Conservation (phyloP, 2,888 invertebrate species). For the Lasioglossum lativentre region DNA sequence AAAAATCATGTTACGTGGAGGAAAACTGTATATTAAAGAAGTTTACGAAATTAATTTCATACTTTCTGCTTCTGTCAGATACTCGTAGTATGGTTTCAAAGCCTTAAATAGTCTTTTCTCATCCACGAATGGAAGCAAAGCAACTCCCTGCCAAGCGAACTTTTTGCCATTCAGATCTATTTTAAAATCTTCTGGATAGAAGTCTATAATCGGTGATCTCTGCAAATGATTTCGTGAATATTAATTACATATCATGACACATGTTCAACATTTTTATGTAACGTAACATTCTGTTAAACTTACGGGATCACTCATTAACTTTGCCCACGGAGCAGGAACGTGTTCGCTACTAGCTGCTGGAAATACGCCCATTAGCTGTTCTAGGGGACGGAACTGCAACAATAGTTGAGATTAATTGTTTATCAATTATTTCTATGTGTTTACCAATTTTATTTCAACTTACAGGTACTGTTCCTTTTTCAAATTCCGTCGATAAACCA, state of each 20-base stretch:
- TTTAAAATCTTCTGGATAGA: conserved; percentile 98
- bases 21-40: background rate
- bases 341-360: conserved; percentile 98
- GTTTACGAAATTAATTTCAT: conserved; percentile 77
- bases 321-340: conserved; percentile 97
- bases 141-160: conserved; percentile 99
- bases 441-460: conserved; percentile 77
- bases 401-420: background rate
- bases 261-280: background rate
- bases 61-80: conserved; percentile 94
- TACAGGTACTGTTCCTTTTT: conserved; percentile 94
- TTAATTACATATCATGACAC: background rate
- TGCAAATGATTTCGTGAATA: conserved; percentile 24
- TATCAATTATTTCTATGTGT: background rate
- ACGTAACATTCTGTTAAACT: conserved; percentile 15
- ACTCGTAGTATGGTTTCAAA: conserved; percentile 91
- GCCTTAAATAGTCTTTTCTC: conserved; percentile 95
- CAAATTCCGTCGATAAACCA: conserved; percentile 94
- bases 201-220: conserved; percentile 98
- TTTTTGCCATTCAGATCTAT: conserved; percentile 99
- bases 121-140: conserved; percentile 98
- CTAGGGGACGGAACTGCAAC: conserved; percentile 95
- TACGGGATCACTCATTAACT: conserved; percentile 96
- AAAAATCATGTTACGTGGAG: background rate
- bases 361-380: conserved; percentile 99